These are phyloP conservation scores for Mandrillus leucophaeus DNA, from an alignment of 2,113 vertebrate species.

Conservation along the genomic window DNA sequence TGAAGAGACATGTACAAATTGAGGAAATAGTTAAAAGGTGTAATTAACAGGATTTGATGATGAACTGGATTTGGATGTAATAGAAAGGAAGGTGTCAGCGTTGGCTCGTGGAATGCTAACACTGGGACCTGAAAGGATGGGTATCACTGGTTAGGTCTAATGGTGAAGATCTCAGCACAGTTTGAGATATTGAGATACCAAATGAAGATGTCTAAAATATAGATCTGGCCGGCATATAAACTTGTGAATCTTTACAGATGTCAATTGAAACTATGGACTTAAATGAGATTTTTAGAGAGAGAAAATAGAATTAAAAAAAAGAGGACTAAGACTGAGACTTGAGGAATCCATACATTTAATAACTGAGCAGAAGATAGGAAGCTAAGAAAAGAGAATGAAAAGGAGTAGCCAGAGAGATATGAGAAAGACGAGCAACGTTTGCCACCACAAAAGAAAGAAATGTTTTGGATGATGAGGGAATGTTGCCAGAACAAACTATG, in stretches of 20 bases:
- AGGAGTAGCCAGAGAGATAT: not conserved
- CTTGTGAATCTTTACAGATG: not conserved
- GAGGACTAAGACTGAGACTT: not conserved
- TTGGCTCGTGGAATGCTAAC: not conserved
- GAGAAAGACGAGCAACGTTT: not conserved
- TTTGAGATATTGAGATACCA: not conserved
- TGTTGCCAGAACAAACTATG: not conserved
- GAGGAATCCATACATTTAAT: not conserved
- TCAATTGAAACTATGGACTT: not conserved
- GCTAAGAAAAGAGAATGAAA: not conserved
- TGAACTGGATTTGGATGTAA: not conserved
- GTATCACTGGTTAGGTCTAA: not conserved
- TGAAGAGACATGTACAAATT: not conserved
- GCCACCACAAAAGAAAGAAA: not conserved
- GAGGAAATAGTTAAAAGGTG: not conserved
- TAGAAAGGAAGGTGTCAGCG: not conserved
- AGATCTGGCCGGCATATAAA: not conserved
- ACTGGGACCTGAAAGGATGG: not conserved
- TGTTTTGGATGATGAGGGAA: not conserved
- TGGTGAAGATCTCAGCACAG: not conserved
- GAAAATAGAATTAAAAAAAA: not conserved
- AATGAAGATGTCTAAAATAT: not conserved
- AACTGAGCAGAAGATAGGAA: not conserved
- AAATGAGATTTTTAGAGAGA: not conserved
- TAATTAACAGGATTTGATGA: not conserved